Base-by-base conservation (phyloP, 2,797 vertebrate genomes). In the Tympanoctomys barrerae region DNA sequence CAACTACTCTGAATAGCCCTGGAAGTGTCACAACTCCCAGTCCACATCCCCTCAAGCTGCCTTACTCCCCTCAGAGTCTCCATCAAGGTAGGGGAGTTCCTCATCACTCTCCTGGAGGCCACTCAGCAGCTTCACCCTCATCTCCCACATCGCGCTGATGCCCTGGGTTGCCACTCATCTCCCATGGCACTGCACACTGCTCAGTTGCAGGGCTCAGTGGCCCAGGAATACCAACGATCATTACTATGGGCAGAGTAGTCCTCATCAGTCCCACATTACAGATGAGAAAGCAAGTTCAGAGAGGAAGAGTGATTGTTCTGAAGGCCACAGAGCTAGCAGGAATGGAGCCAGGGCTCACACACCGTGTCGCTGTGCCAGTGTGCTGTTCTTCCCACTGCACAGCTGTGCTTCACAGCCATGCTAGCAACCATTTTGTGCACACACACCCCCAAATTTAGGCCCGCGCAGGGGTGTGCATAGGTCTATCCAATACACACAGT, bases 191-290 rank as follows among this genome's bases (percentile, higher is more conserved):
- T 4, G 7, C 4, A 31, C 33, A 28, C 42, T 19, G 62, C 59
- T 85, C 14, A 5, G 0, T 0, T 0, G 10, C 70, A 83, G 36
- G 1, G 10, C 16, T 80, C 59, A 33, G 78, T 0, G 5, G 36
- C 78, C 49, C 28, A 18, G 7, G 49, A 64, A 14, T 16, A 16
- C 3, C 1, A 1, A 8, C 22, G 16, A 64, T 18, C 24, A 10
- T 12, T 57, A 16, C 59, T 22, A 80, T 3, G 28, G 16, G 12
- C 57, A 71, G 12, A 2, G 49, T 6, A 9, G 28, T 21, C 8
- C 79, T 77, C 78, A 28, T 36, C 79, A 64, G n/a, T 24, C 52
- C 66, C n/a, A 2, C 85, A 39, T 68, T 46, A 73, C 54, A 84
- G 77, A n/a, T 10, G 28, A 93, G 71, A 54, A 94, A 64, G 64